These are phyloP conservation scores for Hyaena hyaena DNA, from an alignment of 2,113 vertebrate species.

Conservation along the genomic window DNA sequence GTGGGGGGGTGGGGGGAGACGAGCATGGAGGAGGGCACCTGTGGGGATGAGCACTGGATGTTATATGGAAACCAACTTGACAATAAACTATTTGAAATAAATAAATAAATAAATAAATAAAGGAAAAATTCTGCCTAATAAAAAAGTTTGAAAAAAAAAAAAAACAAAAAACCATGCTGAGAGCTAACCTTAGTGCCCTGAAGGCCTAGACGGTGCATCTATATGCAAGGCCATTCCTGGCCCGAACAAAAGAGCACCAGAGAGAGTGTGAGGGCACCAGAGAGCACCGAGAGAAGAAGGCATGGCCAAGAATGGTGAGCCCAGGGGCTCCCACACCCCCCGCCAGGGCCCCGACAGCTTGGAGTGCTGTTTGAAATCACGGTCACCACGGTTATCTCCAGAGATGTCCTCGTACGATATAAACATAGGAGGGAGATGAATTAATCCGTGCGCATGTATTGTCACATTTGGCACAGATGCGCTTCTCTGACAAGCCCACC, in stretches of 20 bases:
- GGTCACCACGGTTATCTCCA: background rate
- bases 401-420: background rate
- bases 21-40: too few species aligned
- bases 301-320: background rate
- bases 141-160: too few species aligned
- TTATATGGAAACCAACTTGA: too few species aligned
- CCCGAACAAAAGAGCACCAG: background rate
- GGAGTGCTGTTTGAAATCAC: background rate
- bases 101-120: too few species aligned
- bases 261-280: accelerated
- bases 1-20: too few species aligned
- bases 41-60: too few species aligned
- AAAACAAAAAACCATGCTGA: too few species aligned
- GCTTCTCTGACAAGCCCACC: background rate
- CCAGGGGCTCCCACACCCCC: background rate
- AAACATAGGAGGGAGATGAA: background rate
- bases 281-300: background rate
- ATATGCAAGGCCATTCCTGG: background rate
- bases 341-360: background rate
- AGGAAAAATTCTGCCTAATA: too few species aligned
- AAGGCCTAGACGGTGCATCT: background rate
- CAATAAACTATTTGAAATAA: too few species aligned
- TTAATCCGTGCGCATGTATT: too few species aligned
- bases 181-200: background rate
- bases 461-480: background rate